Base-by-base conservation (phyloP, 2,113 vertebrate species). In the Pelodiscus sinensis region DNA sequence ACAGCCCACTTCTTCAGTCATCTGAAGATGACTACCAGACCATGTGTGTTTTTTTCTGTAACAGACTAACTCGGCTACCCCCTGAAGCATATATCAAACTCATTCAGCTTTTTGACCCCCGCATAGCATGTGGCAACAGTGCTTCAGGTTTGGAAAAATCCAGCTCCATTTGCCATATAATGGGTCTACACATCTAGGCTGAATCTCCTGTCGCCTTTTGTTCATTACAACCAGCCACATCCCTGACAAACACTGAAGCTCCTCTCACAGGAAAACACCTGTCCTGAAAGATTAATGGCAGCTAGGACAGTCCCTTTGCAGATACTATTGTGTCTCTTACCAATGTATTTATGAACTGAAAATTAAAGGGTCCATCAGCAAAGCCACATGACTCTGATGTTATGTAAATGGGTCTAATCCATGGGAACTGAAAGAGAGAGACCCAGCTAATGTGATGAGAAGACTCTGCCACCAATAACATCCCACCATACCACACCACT, bases 51-150 rank as follows among this genome's bases (percentile, higher is more conserved):
- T n/a, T n/a, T n/a, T n/a, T n/a, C n/a, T n/a, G n/a, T n/a, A n/a
- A n/a, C n/a, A n/a, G 44, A 44, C 44, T 44, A 44, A 44, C 44
- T 44, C 6, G 44, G 44, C 44, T 44, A 44, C 44, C 44, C 44
- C 52, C 52, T 54, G 14, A 54, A 54, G 16, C 35, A 71, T 15
- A 12, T 13, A 60, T 27, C 58, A n/a, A 55, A 15, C 0, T 5
- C 44, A 15, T 22, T 0, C 24, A 44, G 44, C n/a, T 44, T 73
- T 73, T 75, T 44, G 38, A 73, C 15, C 58, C 24, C 25, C 22
- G 21, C 9, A 73, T 0, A 25, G 13, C 10, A 8, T 2, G 2
- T 54, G n/a, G 27, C 6, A 15, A 44, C 0, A 25, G n/a, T 18
- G 8, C 6, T 51, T 19, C 22, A 25, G 31, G 3, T 54, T 11